A percentile compares a stretch with the other conserved stretches of the same genome.
Evolutionary conservation across 2,888 invertebrate genomes (phyloP).

Genomic region (Clanis bilineata): DNA sequence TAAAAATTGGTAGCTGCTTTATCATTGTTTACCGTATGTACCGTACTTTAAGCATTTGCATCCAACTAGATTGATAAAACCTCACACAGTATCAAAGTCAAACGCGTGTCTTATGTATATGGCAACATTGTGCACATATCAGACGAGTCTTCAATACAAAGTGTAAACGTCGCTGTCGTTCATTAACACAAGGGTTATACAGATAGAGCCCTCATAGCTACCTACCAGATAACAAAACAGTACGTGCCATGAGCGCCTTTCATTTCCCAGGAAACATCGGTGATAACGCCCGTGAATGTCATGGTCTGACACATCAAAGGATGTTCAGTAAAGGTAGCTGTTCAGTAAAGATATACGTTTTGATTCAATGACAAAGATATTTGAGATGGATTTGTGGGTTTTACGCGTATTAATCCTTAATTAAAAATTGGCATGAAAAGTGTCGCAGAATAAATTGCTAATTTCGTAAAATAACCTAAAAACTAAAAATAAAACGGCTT

Average conservation of each 20-base stretch:
- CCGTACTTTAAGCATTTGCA: too few species aligned
- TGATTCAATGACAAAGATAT: background rate
- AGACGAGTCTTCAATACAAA: constrained; percentile 6
- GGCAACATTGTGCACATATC: constrained; percentile 6
- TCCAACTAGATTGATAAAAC: too few species aligned
- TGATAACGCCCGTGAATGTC: background rate
- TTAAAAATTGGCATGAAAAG: too few species aligned
- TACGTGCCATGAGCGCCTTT: constrained; percentile 5
- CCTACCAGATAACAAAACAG: constrained; percentile 30
- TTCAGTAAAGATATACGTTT: background rate
- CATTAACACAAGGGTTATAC: constrained; percentile 25
- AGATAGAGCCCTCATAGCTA: constrained; percentile 24
- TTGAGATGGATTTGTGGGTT: too few species aligned
- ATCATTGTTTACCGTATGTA: too few species aligned
- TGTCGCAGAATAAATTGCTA: too few species aligned
- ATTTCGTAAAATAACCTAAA: too few species aligned
- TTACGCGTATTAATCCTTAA: too few species aligned
- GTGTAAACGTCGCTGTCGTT: constrained; percentile 11
- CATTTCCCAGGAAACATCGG: background rate
- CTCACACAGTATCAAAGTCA: too few species aligned
- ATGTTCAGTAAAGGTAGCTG: background rate
- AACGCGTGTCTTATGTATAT: too few species aligned
- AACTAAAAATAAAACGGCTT: too few species aligned
- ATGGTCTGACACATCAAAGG: constrained; percentile 3
- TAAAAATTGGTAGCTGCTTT: too few species aligned